Evolutionary conservation across 2,888 invertebrate species (phyloP), one percentile per base, ranked within the genome.

Genomic region (Alviniconcha strummeri): DNA sequence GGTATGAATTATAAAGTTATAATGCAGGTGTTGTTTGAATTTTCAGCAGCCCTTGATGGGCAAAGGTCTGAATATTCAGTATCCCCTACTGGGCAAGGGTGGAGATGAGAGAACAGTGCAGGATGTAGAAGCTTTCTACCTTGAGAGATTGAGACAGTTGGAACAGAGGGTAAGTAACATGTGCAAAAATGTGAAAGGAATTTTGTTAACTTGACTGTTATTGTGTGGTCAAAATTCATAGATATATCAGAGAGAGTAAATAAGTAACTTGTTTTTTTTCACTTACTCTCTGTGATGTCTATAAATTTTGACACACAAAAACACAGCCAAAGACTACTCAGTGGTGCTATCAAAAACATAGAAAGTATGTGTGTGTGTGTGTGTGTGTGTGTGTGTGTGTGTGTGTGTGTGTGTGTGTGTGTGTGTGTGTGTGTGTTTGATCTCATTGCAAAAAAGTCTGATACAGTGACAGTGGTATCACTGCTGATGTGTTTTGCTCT

Each of bases 121-220:
- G 78, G 85, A 86, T 52, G 69, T 85, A 52, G 88, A 88, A 80
- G 84, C 85, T 71, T 85, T 85, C 69, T 89, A 87, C 67, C 64
- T 85, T 15, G 75, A 87, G 19, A 86, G 86, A 84, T 60, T 89
- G 5, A 84, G 85, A 81, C 82, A 86, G 19, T 80, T 88, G 19
- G 87, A 89, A 74, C 82, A 86, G 57, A 84, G 84, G 86, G 89
- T 89, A 82, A 83, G n/a, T 77, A n/a, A 67, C 19, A 11, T 6
- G 19, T 15, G n/a, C 36, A 76, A 55, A n/a, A 75, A 60, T 52
- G 19, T 36, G 13, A 5, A 19, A 19, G 69, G 72, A 56, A 13
- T 82, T 82, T 82, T 36, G 36, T 36, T 36, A 36, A 36, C 36
- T 36, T 36, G 36, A 3, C 36, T 36, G 36, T 36, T 36, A 36